A percentile compares a stretch with the other conserved stretches of the same genome.
Conservation (phyloP, 2,797 vertebrate genomes). For the Poeciliopsis paucimaculata region DNA sequence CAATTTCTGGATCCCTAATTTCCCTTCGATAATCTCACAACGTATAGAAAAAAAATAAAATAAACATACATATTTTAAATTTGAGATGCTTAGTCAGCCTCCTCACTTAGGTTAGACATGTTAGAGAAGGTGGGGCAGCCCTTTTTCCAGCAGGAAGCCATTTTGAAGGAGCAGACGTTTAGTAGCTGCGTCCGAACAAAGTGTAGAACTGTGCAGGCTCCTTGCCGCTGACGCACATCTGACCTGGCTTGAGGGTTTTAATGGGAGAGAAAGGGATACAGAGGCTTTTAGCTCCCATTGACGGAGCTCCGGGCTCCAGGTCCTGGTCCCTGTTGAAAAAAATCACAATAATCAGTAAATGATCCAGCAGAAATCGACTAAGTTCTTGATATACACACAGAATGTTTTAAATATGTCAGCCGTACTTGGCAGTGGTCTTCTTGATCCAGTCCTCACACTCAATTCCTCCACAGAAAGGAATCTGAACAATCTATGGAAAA, state of each 20-base stretch:
- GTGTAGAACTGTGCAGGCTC: slow-evolving; percentile 93
- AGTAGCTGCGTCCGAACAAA: slow-evolving; percentile 96
- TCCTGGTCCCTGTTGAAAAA: slow-evolving; percentile 90
- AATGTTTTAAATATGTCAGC: not conserved
- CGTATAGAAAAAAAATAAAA: slow-evolving; percentile 8
- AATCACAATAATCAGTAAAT: not conserved
- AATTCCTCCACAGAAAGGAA: slow-evolving; percentile 95
- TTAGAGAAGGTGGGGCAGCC: slow-evolving; percentile 33
- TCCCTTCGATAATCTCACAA: slow-evolving; percentile 5
- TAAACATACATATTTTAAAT: slow-evolving; percentile 4
- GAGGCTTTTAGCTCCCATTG: slow-evolving; percentile 98
- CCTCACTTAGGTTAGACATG: not conserved
- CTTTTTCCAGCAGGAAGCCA: slow-evolving; percentile 38
- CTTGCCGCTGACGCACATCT: slow-evolving; percentile 88
- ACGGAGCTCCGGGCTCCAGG: slow-evolving; percentile 93
- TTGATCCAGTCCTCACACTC: slow-evolving; percentile 99
- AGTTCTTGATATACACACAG: not conserved
- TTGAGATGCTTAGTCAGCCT: slow-evolving; percentile 18
- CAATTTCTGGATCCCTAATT: not conserved
- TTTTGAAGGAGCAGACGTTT: slow-evolving; percentile 37
- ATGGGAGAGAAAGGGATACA: slow-evolving; percentile 96
- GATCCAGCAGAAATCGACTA: not conserved
- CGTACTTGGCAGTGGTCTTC: slow-evolving; percentile 94
- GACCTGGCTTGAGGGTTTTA: slow-evolving; percentile 82
- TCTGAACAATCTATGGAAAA: slow-evolving; percentile 88